phyloP scores from a whole-genome alignment of 2,797 vertebrate genomes.

The Galaxias olidus region DNA sequence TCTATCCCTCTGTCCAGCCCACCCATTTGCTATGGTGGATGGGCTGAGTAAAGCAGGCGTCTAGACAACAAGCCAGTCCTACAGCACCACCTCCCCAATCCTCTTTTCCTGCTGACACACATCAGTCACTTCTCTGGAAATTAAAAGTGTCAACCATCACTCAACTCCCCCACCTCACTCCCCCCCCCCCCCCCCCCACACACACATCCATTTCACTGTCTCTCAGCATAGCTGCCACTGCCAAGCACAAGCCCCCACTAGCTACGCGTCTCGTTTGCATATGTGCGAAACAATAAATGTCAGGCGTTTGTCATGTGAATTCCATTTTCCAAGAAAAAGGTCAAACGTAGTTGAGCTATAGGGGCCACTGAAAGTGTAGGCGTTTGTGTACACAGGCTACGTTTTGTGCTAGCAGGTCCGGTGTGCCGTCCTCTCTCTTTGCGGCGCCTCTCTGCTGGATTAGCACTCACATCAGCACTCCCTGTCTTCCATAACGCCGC shows the following conservation, averaged over 20 bases:
- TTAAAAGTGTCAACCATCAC: constrained; percentile 19
- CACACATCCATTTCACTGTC: constrained; percentile 34
- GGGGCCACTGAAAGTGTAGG: too few species aligned
- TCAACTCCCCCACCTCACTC: constrained; percentile 28
- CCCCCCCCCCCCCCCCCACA: constrained; percentile 51
- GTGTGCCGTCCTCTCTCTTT: constrained; percentile 28
- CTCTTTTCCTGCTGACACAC: constrained; percentile 38
- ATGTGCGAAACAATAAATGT: too few species aligned
- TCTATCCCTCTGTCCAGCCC: constrained; percentile 23
- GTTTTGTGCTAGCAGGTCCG: neutral
- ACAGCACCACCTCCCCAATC: constrained; percentile 44
- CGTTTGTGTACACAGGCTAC: neutral
- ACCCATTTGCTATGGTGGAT: neutral
- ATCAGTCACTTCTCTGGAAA: constrained; percentile 44
- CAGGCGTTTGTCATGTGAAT: too few species aligned
- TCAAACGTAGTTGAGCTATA: too few species aligned
- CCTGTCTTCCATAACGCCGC: constrained; percentile 13
- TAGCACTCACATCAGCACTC: constrained; percentile 49
- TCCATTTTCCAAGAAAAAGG: too few species aligned
- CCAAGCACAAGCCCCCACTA: neutral
- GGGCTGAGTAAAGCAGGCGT: constrained; percentile 52
- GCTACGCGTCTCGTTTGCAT: too few species aligned
- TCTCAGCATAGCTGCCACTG: constrained; percentile 19
- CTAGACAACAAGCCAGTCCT: constrained; percentile 28
- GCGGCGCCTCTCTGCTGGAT: constrained; percentile 38